These are phyloP conservation scores for Polydrusus pterygomalis DNA, from an alignment of 2,888 invertebrate species.

Conservation along the genomic window DNA sequence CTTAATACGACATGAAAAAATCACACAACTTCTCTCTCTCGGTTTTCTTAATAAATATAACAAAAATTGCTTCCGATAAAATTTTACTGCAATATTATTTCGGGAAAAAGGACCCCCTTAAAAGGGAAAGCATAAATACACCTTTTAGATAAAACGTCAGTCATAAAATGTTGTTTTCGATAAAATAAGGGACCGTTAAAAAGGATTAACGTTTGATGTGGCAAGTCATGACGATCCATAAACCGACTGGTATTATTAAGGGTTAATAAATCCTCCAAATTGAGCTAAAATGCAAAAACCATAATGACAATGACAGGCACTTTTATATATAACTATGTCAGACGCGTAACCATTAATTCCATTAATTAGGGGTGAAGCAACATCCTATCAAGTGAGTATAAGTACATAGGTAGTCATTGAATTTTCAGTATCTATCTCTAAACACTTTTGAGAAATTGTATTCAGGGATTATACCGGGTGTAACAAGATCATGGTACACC, in stretches of 20 bases:
- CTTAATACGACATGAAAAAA: too few species aligned
- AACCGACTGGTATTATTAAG: neutral
- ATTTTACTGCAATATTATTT: too few species aligned
- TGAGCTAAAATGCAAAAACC: neutral
- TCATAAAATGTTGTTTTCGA: neutral
- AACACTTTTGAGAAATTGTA: too few species aligned
- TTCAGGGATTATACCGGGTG: too few species aligned
- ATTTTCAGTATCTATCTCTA: too few species aligned
- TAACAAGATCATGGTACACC: too few species aligned
- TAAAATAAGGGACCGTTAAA: neutral
- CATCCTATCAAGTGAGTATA: too few species aligned
- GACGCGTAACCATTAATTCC: neutral
- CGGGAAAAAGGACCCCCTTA: neutral
- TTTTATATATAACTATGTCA: neutral
- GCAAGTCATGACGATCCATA: conserved; percentile 2
- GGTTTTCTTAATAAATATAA: too few species aligned
- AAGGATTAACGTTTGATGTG: neutral
- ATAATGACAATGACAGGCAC: neutral
- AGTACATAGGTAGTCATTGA: too few species aligned
- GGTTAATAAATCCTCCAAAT: neutral
- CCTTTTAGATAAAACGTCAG: neutral
- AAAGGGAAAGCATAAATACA: neutral
- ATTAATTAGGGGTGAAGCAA: too few species aligned
- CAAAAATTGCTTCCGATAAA: too few species aligned
- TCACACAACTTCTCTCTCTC: too few species aligned